Base-by-base conservation (phyloP, 2,888 invertebrate species). In the Lepidochitona cinerea region DNA sequence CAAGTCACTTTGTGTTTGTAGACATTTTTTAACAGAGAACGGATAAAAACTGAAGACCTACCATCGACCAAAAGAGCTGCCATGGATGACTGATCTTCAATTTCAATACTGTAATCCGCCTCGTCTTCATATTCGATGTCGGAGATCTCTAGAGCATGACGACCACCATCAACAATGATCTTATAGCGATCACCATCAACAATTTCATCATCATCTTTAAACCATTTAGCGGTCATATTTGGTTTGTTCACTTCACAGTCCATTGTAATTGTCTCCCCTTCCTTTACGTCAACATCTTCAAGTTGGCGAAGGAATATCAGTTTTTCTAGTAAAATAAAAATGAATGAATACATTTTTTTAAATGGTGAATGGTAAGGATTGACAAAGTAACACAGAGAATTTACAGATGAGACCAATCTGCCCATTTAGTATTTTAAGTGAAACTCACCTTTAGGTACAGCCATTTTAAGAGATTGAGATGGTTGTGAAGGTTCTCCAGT, bases 61-160 rank as follows among this genome's bases (percentile, higher is more conserved):
- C 92, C 92, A 91, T 96, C 94, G 0, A 98, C 96, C 0, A 92
- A 93, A 53, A 98, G 92, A 80, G 92, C 94, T 0, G 96, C 97
- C 72, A 93, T 93, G 9, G 96, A 96, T 29, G 78, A 76, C 77
- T 96, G 95, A 70, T 89, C 89, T 52, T 90, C 91, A 65, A 92
- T 88, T 90, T 94, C 93, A 86, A 97, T 96, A 0, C 95, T 94
- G 89, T 97, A 98, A 82, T 94, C 94, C 18, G 96, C 97, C 53
- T 93, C 94, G 71, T 88, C 88, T 36, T 84, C 80, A 2, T 80
- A 41, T 23, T 80, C 75, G 14, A 82, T 86, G 29, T 85, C 78
- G 18, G 77, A 80, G 70, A 89, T 85, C 70, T 81, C 81, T 73
- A 89, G 81, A 32, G 75, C 79, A 77, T 89, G 88, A 37, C 82